A percentile compares a stretch with the other conserved stretches of the same genome.
These are phyloP conservation scores for Drosophila albomicans DNA, from an alignment of 1,140 invertebrate genomes.

Conservation along the genomic window DNA sequence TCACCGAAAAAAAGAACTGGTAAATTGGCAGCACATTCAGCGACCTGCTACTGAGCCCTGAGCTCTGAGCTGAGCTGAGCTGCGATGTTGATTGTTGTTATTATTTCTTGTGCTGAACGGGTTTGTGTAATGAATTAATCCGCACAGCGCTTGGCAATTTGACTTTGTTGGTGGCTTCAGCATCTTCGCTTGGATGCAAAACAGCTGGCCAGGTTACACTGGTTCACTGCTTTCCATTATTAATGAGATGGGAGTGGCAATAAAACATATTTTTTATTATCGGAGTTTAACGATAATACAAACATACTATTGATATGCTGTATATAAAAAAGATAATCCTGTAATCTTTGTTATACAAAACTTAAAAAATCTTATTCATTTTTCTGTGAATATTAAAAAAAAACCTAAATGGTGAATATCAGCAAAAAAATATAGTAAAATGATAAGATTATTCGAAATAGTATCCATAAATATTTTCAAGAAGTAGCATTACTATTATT, in stretches of 20 bases:
- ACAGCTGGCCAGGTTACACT: slow-evolving; percentile 60
- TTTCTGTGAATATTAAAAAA: too few relatives aligned
- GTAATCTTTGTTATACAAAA: too few relatives aligned
- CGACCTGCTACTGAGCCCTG: slow-evolving; percentile 26
- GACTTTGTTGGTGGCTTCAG: slow-evolving; percentile 78
- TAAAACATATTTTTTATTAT: neutral
- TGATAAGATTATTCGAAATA: too few relatives aligned
- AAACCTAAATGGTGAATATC: too few relatives aligned
- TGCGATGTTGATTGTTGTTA: slow-evolving; percentile 74
- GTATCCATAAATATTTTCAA: too few relatives aligned
- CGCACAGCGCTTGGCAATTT: slow-evolving; percentile 80
- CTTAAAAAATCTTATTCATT: too few relatives aligned
- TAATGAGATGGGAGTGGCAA: slow-evolving; percentile 40
- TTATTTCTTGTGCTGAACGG: slow-evolving; percentile 81
- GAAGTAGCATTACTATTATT: too few relatives aligned
- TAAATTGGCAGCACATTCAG: slow-evolving; percentile 47
- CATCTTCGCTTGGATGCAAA: slow-evolving; percentile 78
- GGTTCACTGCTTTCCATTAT: slow-evolving; percentile 16
- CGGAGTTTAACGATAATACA: too few relatives aligned
- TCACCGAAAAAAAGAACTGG: slow-evolving; percentile 13
- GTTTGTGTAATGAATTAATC: slow-evolving; percentile 84
- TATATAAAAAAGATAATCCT: too few relatives aligned
- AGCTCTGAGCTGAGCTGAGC: neutral
- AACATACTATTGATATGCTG: too few relatives aligned
- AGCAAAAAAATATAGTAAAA: too few relatives aligned